Conservation (phyloP, 2,113 vertebrate genomes). For the Diadophis punctatus region DNA sequence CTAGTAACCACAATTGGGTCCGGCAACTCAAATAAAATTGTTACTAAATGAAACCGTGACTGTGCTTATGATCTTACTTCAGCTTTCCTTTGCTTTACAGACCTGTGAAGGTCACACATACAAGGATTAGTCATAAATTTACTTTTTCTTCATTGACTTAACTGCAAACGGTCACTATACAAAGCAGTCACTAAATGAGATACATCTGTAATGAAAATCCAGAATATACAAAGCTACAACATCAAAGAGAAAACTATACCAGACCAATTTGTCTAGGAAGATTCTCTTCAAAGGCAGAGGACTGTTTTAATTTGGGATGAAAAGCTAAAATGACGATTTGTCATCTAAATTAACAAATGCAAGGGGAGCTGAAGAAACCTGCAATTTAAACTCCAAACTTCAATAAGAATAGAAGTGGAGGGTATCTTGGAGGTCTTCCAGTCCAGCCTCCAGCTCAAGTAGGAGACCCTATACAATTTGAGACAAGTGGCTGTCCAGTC, state of each 20-base stretch:
- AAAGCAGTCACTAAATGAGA: not conserved
- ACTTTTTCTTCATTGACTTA: not conserved
- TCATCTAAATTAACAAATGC: not conserved
- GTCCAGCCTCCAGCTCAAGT: not conserved
- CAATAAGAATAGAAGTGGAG: not conserved
- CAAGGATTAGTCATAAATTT: not conserved
- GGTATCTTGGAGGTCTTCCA: not conserved
- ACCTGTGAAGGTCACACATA: not conserved
- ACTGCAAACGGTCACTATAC: not conserved
- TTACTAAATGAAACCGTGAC: not conserved
- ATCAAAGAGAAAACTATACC: not conserved
- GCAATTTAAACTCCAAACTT: not conserved
- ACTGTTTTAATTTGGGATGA: not conserved
- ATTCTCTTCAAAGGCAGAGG: not conserved
- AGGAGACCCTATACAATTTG: not conserved
- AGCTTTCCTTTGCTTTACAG: not conserved
- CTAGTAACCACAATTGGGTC: not conserved
- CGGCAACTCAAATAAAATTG: not conserved
- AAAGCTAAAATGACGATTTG: not conserved
- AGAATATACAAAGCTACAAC: not conserved
- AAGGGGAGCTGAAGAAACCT: not conserved
- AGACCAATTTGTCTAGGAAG: not conserved
- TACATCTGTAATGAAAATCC: not conserved
- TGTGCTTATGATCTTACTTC: not conserved
- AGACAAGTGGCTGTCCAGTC: not conserved